These are phyloP conservation scores for Danio albolineatus DNA, from an alignment of 2,797 vertebrate species.

Conservation along the genomic window DNA sequence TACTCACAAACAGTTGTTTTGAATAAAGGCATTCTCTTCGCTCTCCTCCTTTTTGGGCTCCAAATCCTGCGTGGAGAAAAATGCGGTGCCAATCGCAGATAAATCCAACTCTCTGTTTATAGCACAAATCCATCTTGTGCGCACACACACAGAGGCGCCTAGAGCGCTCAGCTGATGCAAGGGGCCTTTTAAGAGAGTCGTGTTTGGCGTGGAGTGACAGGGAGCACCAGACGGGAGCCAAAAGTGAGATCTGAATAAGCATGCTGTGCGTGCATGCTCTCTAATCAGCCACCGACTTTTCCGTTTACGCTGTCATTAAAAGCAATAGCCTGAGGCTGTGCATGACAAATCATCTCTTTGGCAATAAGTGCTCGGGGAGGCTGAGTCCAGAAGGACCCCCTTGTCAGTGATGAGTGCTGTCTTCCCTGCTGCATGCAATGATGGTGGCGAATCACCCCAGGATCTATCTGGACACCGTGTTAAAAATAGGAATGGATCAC, in stretches of 20 bases:
- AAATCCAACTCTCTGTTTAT: slow-evolving; percentile 57
- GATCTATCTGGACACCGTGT: background rate
- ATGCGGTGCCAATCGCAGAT: slow-evolving; percentile 58
- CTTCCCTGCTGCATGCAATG: slow-evolving; percentile 34
- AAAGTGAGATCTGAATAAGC: slow-evolving; percentile 58
- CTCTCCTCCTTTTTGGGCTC: slow-evolving; percentile 53
- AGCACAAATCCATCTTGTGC: slow-evolving; percentile 57
- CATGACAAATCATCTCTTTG: slow-evolving; percentile 74
- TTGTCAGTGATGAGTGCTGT: slow-evolving; percentile 28
- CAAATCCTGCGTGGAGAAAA: slow-evolving; percentile 53
- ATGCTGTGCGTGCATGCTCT: slow-evolving; percentile 49
- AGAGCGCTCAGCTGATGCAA: slow-evolving; percentile 56
- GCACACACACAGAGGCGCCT: slow-evolving; percentile 45
- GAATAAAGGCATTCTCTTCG: slow-evolving; percentile 64
- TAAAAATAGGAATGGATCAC: slow-evolving; percentile 18
- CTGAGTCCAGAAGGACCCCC: slow-evolving; percentile 2
- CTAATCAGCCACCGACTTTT: slow-evolving; percentile 72
- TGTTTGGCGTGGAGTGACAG: slow-evolving; percentile 50
- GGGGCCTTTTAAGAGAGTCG: slow-evolving; percentile 57
- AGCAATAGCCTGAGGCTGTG: slow-evolving; percentile 70
- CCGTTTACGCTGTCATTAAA: slow-evolving; percentile 66
- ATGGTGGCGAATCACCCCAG: slow-evolving; percentile 2
- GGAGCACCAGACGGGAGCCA: slow-evolving; percentile 39
- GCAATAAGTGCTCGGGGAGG: slow-evolving; percentile 66
- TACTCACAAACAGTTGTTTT: slow-evolving; percentile 69